Conservation (phyloP, 2,797 vertebrate species). For the Cynodonichthys magdalenae region DNA sequence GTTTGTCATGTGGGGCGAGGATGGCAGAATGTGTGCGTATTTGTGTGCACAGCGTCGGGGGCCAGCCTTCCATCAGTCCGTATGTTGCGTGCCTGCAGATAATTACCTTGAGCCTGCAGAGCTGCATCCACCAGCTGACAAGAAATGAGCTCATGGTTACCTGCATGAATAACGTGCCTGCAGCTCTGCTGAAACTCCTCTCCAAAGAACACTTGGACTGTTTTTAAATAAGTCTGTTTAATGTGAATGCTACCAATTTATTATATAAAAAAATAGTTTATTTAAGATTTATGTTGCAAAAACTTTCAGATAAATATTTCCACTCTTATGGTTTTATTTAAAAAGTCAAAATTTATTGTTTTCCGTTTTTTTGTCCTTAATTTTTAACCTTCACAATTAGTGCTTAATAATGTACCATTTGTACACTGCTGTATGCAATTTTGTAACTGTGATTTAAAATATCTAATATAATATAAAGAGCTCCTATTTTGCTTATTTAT, state of each 20-base stretch:
- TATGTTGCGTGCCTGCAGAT: conserved; percentile 72
- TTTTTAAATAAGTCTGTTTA: neutral
- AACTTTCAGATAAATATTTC: too few relatives aligned
- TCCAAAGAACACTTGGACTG: conserved; percentile 3
- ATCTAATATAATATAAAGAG: neutral
- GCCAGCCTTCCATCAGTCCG: conserved; percentile 27
- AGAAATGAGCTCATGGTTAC: conserved; percentile 77
- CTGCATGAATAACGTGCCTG: conserved; percentile 62
- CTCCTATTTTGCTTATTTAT: too few relatives aligned
- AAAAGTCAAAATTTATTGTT: neutral
- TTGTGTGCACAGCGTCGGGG: conserved; percentile 22
- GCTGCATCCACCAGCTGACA: conserved; percentile 64
- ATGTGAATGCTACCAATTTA: too few relatives aligned
- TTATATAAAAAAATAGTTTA: too few relatives aligned
- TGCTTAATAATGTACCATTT: neutral
- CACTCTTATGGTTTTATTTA: neutral
- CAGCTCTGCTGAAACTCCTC: conserved; percentile 19
- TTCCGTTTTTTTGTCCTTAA: too few relatives aligned
- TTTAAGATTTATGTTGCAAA: too few relatives aligned
- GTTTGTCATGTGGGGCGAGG: conserved; percentile 35
- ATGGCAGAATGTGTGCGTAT: conserved; percentile 17
- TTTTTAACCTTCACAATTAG: too few relatives aligned
- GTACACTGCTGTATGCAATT: neutral
- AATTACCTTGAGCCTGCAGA: conserved; percentile 70
- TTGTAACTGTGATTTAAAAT: neutral